phyloP scores from a whole-genome alignment of 2,113 vertebrate genomes.

The Eulemur macaco region DNA sequence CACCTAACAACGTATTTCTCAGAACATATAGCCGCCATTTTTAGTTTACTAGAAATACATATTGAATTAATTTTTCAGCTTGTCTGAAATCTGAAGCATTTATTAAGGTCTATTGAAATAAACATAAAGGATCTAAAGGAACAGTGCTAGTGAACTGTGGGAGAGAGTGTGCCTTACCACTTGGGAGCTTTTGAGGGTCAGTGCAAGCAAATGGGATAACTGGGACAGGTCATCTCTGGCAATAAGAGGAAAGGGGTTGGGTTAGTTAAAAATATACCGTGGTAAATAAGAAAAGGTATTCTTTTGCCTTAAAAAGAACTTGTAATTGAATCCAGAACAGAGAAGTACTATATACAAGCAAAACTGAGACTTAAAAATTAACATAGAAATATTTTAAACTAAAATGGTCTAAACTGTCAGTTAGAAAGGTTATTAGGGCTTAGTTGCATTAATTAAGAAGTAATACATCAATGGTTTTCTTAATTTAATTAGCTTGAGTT shows the following conservation, averaged over 20 bases:
- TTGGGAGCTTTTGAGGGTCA: not conserved
- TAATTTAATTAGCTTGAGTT: slow-evolving; percentile 5
- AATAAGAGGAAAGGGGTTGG: not conserved
- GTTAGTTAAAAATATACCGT: not conserved
- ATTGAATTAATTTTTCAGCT: not conserved
- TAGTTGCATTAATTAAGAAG: not conserved
- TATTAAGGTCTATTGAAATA: not conserved
- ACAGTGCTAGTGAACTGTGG: not conserved
- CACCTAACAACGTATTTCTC: not conserved
- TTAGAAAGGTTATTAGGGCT: not conserved
- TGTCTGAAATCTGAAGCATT: not conserved
- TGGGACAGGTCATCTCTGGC: not conserved
- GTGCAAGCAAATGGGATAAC: rapidly evolving
- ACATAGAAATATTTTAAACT: not conserved
- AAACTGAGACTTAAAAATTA: not conserved
- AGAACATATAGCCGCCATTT: not conserved
- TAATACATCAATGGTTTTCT: not conserved
- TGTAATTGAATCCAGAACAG: not conserved
- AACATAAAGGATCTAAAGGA: not conserved
- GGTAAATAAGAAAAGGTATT: not conserved
- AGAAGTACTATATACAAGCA: not conserved
- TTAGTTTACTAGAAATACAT: not conserved
- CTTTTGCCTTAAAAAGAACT: not conserved
- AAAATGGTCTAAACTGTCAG: not conserved
- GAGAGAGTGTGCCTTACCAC: not conserved